Conservation (phyloP, 2,888 invertebrate genomes). For the Cryptosula pallasiana region DNA sequence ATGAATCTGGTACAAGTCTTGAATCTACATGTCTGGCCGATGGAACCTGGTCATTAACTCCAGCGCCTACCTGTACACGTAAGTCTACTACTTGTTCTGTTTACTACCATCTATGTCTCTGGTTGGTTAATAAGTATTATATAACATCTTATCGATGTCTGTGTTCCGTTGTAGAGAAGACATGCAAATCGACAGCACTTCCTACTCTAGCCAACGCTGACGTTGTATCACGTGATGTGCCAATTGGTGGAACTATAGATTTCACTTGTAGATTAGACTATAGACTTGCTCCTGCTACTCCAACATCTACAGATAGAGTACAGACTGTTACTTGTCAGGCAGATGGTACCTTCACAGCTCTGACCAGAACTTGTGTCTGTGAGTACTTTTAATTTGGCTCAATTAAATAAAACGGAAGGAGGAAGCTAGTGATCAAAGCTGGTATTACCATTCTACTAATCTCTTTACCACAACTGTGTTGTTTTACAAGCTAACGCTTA, state of each 20-base stretch:
- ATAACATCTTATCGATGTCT: too few species aligned
- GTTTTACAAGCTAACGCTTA: background rate
- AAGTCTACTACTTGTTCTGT: too few species aligned
- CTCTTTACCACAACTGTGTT: background rate
- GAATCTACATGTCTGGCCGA: constrained; percentile 16
- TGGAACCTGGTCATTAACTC: constrained; percentile 1
- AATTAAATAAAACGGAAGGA: background rate
- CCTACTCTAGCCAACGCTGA: constrained; percentile 6
- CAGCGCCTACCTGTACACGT: constrained; percentile 7
- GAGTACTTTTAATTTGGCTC: background rate
- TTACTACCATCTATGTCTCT: too few species aligned
- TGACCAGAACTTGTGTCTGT: constrained; percentile 6
- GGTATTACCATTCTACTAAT: too few species aligned
- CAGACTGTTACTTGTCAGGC: background rate
- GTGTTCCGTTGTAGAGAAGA: constrained; percentile 9
- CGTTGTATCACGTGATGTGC: background rate
- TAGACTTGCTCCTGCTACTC: background rate
- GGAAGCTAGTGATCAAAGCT: background rate
- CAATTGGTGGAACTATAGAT: background rate
- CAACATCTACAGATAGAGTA: background rate
- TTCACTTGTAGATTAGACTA: background rate
- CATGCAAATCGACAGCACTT: background rate
- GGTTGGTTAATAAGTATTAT: too few species aligned
- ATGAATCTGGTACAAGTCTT: background rate
- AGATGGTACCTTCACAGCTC: constrained; percentile 13